Percentiles rank a stretch among this genome's conserved stretches.
These are phyloP conservation scores for Himalopsyche kuldschensis DNA, from an alignment of 2,888 invertebrate species.

Conservation along the genomic window DNA sequence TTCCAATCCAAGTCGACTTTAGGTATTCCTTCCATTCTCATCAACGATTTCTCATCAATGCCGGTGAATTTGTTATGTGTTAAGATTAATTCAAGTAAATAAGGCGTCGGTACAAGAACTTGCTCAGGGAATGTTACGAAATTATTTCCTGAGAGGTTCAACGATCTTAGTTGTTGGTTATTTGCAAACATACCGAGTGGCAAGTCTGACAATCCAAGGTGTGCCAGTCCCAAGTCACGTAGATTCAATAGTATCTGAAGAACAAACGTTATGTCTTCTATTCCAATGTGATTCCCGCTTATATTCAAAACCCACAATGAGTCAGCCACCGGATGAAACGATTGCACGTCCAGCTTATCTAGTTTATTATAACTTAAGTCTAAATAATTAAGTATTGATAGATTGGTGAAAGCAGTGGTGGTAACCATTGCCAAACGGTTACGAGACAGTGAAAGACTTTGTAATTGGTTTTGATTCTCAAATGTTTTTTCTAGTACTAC, in stretches of 20 bases:
- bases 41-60: conserved; percentile 61
- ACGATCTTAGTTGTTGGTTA: conserved; percentile 62
- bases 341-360: conserved; percentile 65
- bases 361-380: conserved; percentile 79
- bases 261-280: conserved; percentile 60
- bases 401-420: conserved; percentile 72
- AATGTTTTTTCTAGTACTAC: conserved; percentile 75
- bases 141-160: conserved; percentile 76
- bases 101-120: conserved; percentile 59
- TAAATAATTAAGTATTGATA: conserved; percentile 67
- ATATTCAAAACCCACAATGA: conserved; percentile 67
- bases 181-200: conserved; percentile 63
- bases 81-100: conserved; percentile 68
- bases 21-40: conserved; percentile 61
- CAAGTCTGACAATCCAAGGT: conserved; percentile 60
- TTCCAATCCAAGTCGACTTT: conserved; percentile 62
- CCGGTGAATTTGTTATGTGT: conserved; percentile 73
- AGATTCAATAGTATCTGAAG: conserved; percentile 63
- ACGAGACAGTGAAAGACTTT: conserved; percentile 64
- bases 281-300: conserved; percentile 67
- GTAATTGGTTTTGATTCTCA: conserved; percentile 59
- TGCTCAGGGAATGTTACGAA: conserved; percentile 62
- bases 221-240: conserved; percentile 61
- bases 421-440: conserved; percentile 77
- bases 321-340: conserved; percentile 64